Percentiles rank a stretch among this genome's conserved stretches.
Evolutionary conservation across 2,113 vertebrate species (phyloP).

Genomic region (Meriones unguiculatus): DNA sequence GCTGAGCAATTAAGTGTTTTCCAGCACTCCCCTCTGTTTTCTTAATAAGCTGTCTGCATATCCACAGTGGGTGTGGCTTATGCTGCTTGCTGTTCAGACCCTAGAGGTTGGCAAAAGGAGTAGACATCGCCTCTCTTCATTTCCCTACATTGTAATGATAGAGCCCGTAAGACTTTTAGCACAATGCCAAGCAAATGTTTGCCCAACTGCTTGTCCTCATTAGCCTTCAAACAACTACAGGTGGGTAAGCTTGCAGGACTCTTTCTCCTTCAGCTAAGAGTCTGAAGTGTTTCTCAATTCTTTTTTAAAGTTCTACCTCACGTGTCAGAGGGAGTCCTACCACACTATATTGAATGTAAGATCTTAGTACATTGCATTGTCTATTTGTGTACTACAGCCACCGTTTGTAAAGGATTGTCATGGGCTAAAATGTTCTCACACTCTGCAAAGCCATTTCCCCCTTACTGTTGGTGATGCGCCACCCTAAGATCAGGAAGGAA

Average conservation of each 20-base stretch:
- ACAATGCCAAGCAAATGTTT: neutral
- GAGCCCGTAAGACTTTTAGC: neutral
- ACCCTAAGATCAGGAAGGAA: neutral
- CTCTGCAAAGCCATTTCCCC: neutral
- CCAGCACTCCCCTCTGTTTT: neutral
- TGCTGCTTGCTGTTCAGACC: neutral
- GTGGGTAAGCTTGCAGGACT: neutral
- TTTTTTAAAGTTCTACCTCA: neutral
- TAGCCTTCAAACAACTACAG: neutral
- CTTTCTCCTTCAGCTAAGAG: neutral
- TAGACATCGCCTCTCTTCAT: neutral
- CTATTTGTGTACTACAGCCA: neutral
- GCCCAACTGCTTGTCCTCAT: neutral
- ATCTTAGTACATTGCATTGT: neutral
- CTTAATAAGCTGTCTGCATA: neutral
- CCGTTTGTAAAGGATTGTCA: neutral
- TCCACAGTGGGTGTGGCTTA: neutral
- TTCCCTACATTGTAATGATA: slow-evolving; percentile 5
- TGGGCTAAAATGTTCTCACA: slow-evolving; percentile 36
- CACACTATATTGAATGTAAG: neutral
- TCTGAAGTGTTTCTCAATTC: neutral
- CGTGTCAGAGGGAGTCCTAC: neutral
- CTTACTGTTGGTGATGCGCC: neutral
- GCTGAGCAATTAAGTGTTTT: neutral
- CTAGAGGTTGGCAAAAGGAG: neutral